A percentile compares a stretch with the other conserved stretches of the same genome.
Evolutionary conservation across 2,113 vertebrate species (phyloP).

Genomic region (Phrynosoma platyrhinos): DNA sequence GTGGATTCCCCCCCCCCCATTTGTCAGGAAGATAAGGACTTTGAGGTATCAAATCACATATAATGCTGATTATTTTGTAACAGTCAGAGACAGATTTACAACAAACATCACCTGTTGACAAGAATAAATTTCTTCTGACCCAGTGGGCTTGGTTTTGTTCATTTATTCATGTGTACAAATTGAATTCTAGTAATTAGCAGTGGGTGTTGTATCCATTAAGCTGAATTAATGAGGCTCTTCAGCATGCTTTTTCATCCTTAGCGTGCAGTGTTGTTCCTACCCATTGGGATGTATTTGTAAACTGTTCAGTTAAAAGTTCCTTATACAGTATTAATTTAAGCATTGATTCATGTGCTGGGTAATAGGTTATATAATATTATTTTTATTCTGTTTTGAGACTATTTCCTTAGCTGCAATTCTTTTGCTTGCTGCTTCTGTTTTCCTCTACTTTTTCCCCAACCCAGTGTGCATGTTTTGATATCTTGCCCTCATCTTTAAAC

Average conservation of each 20-base stretch:
- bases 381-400: not conserved
- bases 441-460: not conserved
- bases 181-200: not conserved
- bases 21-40: not conserved
- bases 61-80: not conserved
- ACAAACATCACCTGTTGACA: not conserved
- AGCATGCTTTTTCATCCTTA: constrained; percentile 2
- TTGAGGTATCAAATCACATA: too few relatives aligned
- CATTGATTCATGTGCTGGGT: not conserved
- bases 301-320: not conserved
- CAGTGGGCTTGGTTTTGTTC: constrained; percentile 5
- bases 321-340: not conserved
- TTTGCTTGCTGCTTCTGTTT: not conserved
- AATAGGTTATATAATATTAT: not conserved
- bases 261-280: not conserved
- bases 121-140: not conserved
- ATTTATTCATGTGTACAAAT: not conserved
- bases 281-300: not conserved
- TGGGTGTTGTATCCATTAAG: constrained; percentile 5
- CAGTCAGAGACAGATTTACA: not conserved
- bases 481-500: too few relatives aligned
- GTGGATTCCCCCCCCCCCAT: not conserved
- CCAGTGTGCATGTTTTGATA: not conserved
- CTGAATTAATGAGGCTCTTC: constrained; percentile 18
- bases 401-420: too few relatives aligned